Base-by-base conservation (phyloP, 2,888 invertebrate genomes). In the Sylvicola cinctus region DNA sequence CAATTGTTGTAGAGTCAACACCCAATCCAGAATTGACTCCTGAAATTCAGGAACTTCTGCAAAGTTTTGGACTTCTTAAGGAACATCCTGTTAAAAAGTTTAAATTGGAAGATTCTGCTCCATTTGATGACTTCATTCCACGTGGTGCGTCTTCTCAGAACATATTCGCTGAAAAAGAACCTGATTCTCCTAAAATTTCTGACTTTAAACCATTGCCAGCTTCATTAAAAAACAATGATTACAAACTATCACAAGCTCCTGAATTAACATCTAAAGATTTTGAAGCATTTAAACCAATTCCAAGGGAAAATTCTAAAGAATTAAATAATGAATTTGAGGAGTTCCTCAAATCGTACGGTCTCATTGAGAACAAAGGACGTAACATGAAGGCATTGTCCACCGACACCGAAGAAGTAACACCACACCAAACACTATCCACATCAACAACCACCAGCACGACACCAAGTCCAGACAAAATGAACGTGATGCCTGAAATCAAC, bases 41-140 rank as follows among this genome's bases (percentile, higher is more conserved):
- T 3, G 43, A 54, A 41, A 33, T 54, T 58, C 48, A 55, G 45
- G 51, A 60, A 33, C 41, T 64, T 29, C 40, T 65, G 10, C 54
- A 58, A 46, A 55, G 49, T 34, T 59, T 63, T 42, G 65, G 65
- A 11, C 46, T 63, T 30, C 44, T 59, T 27, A 38, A 38, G 13
- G 31, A 36, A 13, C 34, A 37, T 31, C 16, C 12, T 14, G 32
- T 35, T 16, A 33, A 26, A 20, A 28, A 34, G 28, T 30, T 20
- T 25, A 11, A 16, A 14, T 7, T 16, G 4, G 16, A 34, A 3
- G 16, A 32, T 12, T n/a, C 32, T 6, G 16, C 14, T 3, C 12
- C 33, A 13, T 29, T 23, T 14, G 4, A 29, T 16, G 26, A 27
- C 26, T 33, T 37, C 14, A 17, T 13, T 13, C 51, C 56, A 1